Conservation (phyloP, 2,888 invertebrate species). For the Fissipunctia ypsillon region DNA sequence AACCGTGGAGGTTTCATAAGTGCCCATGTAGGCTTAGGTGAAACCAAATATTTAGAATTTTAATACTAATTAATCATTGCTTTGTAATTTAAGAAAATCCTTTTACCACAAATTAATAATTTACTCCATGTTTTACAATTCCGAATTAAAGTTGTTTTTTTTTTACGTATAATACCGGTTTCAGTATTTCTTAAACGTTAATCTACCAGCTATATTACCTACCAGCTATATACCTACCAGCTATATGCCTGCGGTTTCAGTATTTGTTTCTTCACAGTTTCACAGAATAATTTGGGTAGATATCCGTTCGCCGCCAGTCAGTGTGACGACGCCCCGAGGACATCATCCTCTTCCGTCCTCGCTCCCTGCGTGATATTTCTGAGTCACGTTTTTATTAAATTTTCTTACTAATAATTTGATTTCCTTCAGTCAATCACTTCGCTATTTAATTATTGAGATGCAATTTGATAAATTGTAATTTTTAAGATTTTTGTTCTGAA, state of each 20-base stretch:
- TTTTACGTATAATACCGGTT: no score
- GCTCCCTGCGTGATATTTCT: not conserved
- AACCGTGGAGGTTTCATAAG: no score
- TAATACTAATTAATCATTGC: no score
- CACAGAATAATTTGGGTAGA: not conserved
- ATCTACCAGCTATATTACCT: not conserved
- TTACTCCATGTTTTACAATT: no score
- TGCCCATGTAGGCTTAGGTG: no score
- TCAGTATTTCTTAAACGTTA: not conserved
- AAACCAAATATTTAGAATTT: no score
- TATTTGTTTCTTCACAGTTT: not conserved
- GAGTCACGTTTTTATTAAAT: slow-evolving; percentile 19
- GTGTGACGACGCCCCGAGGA: not conserved
- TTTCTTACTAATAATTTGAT: slow-evolving; percentile 25
- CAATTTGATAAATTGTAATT: slow-evolving; percentile 4
- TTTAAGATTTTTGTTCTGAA: not conserved
- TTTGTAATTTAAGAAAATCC: no score
- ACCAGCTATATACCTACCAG: not conserved
- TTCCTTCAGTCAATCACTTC: slow-evolving; percentile 12
- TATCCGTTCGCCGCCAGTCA: not conserved
- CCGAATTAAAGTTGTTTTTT: no score
- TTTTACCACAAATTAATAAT: no score
- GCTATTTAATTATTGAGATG: slow-evolving; percentile 9
- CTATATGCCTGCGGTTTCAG: no score
- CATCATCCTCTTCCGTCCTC: not conserved